phyloP scores from a whole-genome alignment of 1,140 invertebrate genomes.

The Halesus radiatus region DNA sequence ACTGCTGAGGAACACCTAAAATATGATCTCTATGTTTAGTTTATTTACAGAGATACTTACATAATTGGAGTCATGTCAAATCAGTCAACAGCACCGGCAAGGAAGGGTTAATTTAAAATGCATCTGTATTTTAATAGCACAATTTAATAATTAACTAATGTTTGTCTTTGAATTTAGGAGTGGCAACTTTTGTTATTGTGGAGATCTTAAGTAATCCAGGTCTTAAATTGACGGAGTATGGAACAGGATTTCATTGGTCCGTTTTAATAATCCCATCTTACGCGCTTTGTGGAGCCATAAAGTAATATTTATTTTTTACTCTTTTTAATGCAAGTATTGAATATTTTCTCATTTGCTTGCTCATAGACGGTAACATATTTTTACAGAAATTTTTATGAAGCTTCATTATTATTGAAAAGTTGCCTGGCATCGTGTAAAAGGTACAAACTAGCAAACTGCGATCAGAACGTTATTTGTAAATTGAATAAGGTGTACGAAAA shows the following conservation, averaged over 20 bases:
- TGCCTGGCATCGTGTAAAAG: constrained; percentile 64
- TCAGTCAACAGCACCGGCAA: too few relatives aligned
- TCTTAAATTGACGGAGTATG: constrained; percentile 71
- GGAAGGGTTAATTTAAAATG: background rate
- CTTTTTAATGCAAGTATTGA: background rate
- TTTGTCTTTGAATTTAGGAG: constrained; percentile 63
- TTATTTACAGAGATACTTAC: too few relatives aligned
- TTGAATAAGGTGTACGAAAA: constrained; percentile 59
- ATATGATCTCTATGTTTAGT: too few relatives aligned
- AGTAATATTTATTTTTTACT: constrained; percentile 17
- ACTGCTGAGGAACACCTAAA: too few relatives aligned
- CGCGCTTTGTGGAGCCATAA: constrained; percentile 65
- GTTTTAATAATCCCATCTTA: constrained; percentile 79
- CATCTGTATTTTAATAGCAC: background rate
- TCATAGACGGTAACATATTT: background rate
- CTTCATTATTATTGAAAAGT: constrained; percentile 63
- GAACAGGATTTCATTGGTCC: constrained; percentile 72
- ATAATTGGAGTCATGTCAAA: too few relatives aligned
- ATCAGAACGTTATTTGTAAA: constrained; percentile 62
- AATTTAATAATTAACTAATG: too few relatives aligned
- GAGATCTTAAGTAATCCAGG: constrained; percentile 73
- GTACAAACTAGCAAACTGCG: constrained; percentile 62
- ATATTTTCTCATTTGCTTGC: background rate
- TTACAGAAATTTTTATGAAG: constrained; percentile 64
- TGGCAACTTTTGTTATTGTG: constrained; percentile 74